Conservation (phyloP, 53 echinoderm and acorn worm genomes). For the Mesocentrotus franciscanus region DNA sequence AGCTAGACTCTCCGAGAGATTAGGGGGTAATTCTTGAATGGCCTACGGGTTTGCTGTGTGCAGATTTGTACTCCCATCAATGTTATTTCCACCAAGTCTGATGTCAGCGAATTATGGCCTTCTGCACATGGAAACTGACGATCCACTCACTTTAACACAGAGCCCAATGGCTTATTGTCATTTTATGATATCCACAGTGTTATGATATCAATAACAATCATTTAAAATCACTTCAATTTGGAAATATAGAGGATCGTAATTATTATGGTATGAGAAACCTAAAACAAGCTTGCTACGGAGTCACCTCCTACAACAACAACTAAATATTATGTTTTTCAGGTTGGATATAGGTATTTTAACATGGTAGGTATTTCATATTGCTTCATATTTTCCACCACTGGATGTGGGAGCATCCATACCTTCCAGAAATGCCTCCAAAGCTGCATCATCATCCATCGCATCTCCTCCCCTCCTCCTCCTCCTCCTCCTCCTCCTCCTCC, state of each 20-base stretch:
- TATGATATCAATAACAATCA: background rate
- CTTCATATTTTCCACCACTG: slow-evolving; percentile 47
- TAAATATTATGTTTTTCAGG: background rate
- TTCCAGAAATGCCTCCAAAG: slow-evolving; percentile 89
- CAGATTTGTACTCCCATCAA: too few species aligned
- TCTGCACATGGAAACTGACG: too few species aligned
- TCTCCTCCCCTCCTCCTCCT: slow-evolving; percentile 29
- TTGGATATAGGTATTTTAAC: background rate
- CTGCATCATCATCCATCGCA: slow-evolving; percentile 69
- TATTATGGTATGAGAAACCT: background rate
- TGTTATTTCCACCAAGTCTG: too few species aligned
- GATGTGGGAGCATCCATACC: slow-evolving; percentile 65
- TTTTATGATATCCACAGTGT: background rate
- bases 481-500: slow-evolving; percentile 41
- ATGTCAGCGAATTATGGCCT: too few species aligned
- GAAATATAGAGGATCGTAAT: background rate
- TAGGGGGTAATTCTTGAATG: too few species aligned
- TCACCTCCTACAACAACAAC: background rate
- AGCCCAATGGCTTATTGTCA: background rate
- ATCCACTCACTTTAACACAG: too few species aligned
- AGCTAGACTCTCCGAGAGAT: too few species aligned
- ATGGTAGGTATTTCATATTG: background rate
- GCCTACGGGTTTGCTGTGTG: too few species aligned
- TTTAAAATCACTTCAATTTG: background rate
- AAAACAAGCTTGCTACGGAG: background rate